These are phyloP conservation scores for Cuniculus paca DNA, from an alignment of 2,797 vertebrate genomes.

Conservation along the genomic window DNA sequence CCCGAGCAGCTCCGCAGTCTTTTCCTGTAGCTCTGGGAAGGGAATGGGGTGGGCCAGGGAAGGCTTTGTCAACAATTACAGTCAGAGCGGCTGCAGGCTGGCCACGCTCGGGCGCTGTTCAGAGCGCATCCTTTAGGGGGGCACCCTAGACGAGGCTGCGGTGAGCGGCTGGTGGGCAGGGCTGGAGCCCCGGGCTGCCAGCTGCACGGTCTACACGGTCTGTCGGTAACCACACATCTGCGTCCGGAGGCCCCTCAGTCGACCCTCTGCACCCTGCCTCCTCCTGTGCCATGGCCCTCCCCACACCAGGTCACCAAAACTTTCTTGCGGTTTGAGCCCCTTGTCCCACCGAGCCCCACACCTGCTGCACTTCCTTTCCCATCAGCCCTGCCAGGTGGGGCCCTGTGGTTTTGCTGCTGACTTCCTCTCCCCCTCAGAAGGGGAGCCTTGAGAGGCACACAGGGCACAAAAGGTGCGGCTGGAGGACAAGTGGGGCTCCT, in stretches of 20 bases:
- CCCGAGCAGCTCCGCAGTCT: constrained; percentile 89
- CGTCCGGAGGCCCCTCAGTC: not conserved
- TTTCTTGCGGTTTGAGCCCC: constrained; percentile 69
- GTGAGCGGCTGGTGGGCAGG: not conserved
- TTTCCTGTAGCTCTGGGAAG: constrained; percentile 90
- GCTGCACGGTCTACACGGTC: not conserved
- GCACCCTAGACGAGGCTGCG: not conserved
- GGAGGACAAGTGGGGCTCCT: not conserved
- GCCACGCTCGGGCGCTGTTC: rapidly evolving
- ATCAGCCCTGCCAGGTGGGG: constrained; percentile 76
- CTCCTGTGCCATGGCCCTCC: not conserved
- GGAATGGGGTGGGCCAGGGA: rapidly evolving
- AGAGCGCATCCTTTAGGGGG: not conserved
- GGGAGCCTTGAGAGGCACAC: not conserved
- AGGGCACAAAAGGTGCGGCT: not conserved
- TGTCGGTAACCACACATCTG: not conserved
- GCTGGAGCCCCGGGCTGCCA: not conserved
- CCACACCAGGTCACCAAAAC: not conserved
- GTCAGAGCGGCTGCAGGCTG: not conserved
- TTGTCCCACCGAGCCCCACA: constrained; percentile 46
- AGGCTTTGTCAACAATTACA: not conserved
- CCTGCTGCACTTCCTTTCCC: constrained; percentile 81
- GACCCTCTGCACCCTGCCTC: not conserved
- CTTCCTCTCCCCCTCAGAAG: constrained; percentile 66
- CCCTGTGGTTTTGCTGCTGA: constrained; percentile 76